A percentile compares a stretch with the other conserved stretches of the same genome.
Evolutionary conservation across 2,113 vertebrate species (phyloP).

Genomic region (Acrocephalus arundinaceus): DNA sequence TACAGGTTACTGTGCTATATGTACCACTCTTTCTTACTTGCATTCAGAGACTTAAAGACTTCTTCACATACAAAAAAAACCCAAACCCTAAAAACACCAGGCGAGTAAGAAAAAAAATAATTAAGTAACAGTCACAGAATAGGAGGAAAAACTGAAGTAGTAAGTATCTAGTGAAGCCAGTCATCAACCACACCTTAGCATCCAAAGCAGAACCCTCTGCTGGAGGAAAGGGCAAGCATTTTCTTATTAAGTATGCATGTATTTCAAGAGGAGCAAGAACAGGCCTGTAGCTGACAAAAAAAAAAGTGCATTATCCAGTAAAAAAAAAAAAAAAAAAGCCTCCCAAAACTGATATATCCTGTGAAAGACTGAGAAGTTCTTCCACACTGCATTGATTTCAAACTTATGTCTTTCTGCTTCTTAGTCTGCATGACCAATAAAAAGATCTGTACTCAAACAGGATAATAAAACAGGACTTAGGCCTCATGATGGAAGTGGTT

Average conservation of each 20-base stretch:
- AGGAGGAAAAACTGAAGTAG: not conserved
- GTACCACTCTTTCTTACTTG: not conserved
- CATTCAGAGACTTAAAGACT: not conserved
- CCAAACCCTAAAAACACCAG: not conserved
- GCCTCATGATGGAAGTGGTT: not conserved
- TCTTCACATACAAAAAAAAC: not conserved
- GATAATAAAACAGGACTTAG: constrained; percentile 17
- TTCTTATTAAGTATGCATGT: not conserved
- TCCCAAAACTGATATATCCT: not conserved
- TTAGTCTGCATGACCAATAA: constrained; percentile 10
- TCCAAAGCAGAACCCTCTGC: constrained; percentile 4
- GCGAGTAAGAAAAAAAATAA: not conserved
- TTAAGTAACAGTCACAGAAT: not conserved
- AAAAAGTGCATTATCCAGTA: not conserved
- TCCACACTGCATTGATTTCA: not conserved
- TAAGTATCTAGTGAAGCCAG: not conserved
- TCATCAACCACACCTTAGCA: constrained; percentile 7
- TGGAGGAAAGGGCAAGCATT: not conserved
- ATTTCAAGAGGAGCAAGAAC: not conserved
- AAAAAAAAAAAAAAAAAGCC: not conserved
- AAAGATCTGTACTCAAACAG: constrained; percentile 8
- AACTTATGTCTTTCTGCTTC: not conserved
- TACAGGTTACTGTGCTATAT: not conserved
- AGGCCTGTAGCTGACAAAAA: not conserved
- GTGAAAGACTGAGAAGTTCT: not conserved